Percentiles rank a stretch among this genome's conserved stretches.
These are phyloP conservation scores for Piaya cayana DNA, from an alignment of 2,113 vertebrate species.

Conservation along the genomic window DNA sequence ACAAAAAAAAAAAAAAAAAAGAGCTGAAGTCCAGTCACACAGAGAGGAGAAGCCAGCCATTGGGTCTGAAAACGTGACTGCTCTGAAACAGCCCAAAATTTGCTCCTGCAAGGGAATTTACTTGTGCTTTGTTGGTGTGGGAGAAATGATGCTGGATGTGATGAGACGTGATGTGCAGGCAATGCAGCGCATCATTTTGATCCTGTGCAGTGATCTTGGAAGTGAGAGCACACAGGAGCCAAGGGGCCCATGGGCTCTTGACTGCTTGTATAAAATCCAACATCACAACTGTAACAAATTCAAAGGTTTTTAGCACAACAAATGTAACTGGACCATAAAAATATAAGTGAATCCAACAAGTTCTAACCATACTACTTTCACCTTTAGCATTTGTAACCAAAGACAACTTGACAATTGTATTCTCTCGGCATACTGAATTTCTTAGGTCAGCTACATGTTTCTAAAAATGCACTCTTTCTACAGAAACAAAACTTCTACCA, in stretches of 20 bases:
- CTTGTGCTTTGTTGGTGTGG: neutral
- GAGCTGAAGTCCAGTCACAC: accelerated
- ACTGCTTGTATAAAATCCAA: neutral
- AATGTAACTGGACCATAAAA: neutral
- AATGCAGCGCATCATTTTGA: accelerated
- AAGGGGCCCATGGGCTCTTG: neutral
- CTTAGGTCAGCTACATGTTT: neutral
- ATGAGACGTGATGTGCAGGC: too few relatives aligned
- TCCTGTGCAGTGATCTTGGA: neutral
- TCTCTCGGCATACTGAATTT: neutral
- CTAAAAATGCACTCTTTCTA: neutral
- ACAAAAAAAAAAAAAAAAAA: accelerated
- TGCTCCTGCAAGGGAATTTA: neutral
- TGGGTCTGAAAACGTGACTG: accelerated
- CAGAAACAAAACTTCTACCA: neutral
- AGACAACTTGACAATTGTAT: neutral
- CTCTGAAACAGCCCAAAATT: neutral
- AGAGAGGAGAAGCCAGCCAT: accelerated
- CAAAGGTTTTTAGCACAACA: neutral
- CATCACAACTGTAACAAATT: accelerated
- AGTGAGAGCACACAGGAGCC: neutral
- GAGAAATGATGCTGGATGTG: accelerated
- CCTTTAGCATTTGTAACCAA: neutral
- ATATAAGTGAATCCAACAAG: neutral
- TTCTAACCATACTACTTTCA: neutral